Base-by-base conservation (phyloP, 2,113 vertebrate genomes). In the Leucopsar rothschildi region DNA sequence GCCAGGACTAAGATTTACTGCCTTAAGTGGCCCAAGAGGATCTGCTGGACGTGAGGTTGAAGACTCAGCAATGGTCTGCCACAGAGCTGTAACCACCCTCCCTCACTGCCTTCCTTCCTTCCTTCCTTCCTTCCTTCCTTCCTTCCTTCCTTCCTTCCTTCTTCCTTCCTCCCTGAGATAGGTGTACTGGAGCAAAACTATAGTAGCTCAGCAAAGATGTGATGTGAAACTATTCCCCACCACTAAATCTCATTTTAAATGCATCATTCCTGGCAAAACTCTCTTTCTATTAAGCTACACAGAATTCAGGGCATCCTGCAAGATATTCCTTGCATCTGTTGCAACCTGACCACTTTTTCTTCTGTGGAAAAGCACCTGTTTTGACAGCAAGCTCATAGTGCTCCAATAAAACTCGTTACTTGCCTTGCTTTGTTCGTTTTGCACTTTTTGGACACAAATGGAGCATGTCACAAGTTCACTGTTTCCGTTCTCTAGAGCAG, bases 31-130 rank as follows among this genome's bases (percentile, higher is more conserved):
- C 10, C 39, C 14, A n/a, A 18, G 7, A 35, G 15, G 4, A 75
- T 33, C 24, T 40, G 18, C 66, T 69, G 39, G 21, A 21, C 11
- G 15, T 40, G 52, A 90, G 10, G 8, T 2, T 52, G 21, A 45
- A 61, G n/a, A 19, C 44, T 40, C 1, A 0, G 19, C 1, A 4
- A 1, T 19, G 5, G 25, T 45, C 40, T 61, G 25, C 35, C 50
- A n/a, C 2, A 3, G 28, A 53, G 29, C 22, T 1, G 0, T 17
- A 75, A 55, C 12, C 35, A 66, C 6, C 21, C 5, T 40, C 4
- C 15, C 11, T 53, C n/a, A 37, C n/a, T 29, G 4, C 12, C 8
- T 55, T 4, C 9, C 7, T 56, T 25, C 25, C 50, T 52, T 25
- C 25, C 50, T 28, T 3, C n/a, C n/a, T 29, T 5, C 12, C 8